Conservation (phyloP, 2,113 vertebrate species). For the Abramis brama region DNA sequence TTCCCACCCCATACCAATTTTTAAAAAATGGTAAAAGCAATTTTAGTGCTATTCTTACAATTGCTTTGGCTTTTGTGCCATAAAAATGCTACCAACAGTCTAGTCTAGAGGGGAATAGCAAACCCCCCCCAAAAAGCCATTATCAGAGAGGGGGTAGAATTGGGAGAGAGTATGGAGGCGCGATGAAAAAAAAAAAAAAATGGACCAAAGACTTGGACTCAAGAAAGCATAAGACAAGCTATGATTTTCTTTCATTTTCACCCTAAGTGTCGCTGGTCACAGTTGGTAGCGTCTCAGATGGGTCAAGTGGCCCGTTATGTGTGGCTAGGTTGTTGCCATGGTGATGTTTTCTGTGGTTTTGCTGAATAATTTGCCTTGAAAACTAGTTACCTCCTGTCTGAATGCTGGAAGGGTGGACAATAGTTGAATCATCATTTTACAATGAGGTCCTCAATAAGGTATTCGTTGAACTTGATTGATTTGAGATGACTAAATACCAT, state of each 20-base stretch:
- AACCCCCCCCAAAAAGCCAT: background rate
- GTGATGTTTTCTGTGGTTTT: conserved; percentile 19
- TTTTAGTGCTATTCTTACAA: conserved; percentile 31
- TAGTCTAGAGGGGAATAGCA: background rate
- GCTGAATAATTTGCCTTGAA: conserved; percentile 15
- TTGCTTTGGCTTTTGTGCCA: conserved; percentile 36
- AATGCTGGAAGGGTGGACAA: background rate
- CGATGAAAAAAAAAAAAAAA: background rate
- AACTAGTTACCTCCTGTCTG: background rate
- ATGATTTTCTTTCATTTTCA: conserved; percentile 39
- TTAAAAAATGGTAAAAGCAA: conserved; percentile 7
- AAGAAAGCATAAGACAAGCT: background rate
- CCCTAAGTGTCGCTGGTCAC: conserved; percentile 25
- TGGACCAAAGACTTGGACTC: background rate
- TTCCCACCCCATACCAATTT: background rate
- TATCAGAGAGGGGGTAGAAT: conserved; percentile 10
- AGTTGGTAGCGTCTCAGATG: conserved; percentile 33
- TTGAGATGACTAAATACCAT: background rate
- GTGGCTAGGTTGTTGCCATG: conserved; percentile 53
- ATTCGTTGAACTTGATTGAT: background rate
- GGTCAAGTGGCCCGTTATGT: conserved; percentile 45
- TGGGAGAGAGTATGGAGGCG: background rate
- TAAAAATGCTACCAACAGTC: conserved; percentile 23
- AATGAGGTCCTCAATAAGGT: background rate
- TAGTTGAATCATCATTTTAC: background rate